These are phyloP conservation scores for Sinocyclocheilus maitianheensis DNA, from an alignment of 2,113 vertebrate genomes.

Conservation along the genomic window DNA sequence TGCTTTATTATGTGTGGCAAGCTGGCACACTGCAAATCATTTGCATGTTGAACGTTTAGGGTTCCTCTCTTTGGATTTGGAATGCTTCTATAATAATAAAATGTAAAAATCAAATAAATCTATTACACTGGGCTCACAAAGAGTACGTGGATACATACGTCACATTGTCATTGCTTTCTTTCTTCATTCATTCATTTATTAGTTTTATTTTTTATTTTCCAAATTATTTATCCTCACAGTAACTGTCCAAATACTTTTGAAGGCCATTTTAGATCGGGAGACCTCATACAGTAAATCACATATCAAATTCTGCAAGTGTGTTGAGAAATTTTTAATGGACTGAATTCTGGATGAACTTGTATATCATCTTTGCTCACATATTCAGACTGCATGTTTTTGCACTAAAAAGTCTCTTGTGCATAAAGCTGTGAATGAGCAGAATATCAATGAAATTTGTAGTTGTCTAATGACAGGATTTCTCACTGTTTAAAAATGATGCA, in stretches of 20 bases:
- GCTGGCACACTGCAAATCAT: slow-evolving; percentile 3
- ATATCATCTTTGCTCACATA: background rate
- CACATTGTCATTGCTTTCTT: background rate
- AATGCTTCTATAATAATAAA: background rate
- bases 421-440: background rate
- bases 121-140: background rate
- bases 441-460: background rate
- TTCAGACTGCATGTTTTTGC: background rate
- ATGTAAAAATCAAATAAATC: background rate
- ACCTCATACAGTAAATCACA: background rate
- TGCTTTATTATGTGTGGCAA: slow-evolving; percentile 25
- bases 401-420: background rate
- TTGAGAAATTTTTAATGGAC: background rate
- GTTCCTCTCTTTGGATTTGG: background rate
- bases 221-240: background rate
- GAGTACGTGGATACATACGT: background rate
- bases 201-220: background rate
- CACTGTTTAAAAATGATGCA: background rate
- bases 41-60: slow-evolving; percentile 37
- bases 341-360: background rate
- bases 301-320: background rate
- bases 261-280: background rate
- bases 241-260: background rate
- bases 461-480: background rate
- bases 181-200: background rate